phyloP scores from a whole-genome alignment of 64 coral and sea anemone genomes.

The Acropora yongei region DNA sequence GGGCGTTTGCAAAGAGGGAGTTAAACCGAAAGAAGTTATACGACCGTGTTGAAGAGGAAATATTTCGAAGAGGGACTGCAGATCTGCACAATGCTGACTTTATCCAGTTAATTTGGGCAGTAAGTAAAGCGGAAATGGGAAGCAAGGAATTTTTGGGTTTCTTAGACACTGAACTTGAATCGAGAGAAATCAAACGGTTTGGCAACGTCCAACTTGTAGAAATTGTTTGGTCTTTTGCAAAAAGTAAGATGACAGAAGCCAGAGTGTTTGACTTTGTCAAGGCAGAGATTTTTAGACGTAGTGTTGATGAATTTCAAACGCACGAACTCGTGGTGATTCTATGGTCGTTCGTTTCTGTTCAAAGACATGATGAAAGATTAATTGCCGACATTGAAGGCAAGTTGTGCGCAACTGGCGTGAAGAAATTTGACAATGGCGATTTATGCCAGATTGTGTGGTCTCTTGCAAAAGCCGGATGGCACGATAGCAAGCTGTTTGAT shows the following conservation, averaged over 20 bases:
- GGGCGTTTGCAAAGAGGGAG: constrained; percentile 9
- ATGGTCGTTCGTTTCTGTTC: constrained; percentile 9
- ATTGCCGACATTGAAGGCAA: constrained; percentile 7
- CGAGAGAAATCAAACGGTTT: neutral
- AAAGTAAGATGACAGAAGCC: neutral
- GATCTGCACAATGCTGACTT: constrained; percentile 4
- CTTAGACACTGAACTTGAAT: neutral
- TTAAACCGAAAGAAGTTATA: neutral
- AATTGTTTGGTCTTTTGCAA: constrained; percentile 17
- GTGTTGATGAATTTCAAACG: neutral
- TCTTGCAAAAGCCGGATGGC: constrained; percentile 7
- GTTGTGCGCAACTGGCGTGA: neutral
- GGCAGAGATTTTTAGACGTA: constrained; percentile 8
- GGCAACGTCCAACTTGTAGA: neutral
- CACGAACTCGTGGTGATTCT: constrained; percentile 7
- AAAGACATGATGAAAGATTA: neutral
- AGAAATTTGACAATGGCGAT: neutral
- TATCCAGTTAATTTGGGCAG: constrained; percentile 10
- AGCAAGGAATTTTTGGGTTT: neutral
- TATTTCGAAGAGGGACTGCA: neutral
- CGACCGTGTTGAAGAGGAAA: neutral
- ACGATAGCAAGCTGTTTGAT: constrained; percentile 3
- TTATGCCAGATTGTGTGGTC: constrained; percentile 22
- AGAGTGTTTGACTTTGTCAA: constrained; percentile 17
- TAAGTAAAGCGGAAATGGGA: neutral